These are phyloP conservation scores for Apogon talboti DNA, from an alignment of 2,797 vertebrate genomes.

Conservation along the genomic window DNA sequence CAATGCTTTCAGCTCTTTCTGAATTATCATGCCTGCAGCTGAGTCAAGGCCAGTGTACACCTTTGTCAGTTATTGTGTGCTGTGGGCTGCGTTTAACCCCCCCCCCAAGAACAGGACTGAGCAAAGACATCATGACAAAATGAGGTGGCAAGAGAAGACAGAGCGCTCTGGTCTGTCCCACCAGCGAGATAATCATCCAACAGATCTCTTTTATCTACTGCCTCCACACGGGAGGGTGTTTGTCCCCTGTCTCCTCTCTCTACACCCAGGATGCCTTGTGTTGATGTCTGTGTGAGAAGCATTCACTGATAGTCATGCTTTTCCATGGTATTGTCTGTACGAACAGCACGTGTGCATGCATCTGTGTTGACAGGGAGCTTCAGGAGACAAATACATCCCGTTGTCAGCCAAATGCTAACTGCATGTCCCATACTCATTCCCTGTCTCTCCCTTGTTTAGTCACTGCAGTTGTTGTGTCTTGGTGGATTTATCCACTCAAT, in stretches of 20 bases:
- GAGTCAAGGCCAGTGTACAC: conserved; percentile 23
- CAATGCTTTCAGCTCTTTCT: background rate
- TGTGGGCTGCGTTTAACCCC: background rate
- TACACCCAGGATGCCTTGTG: conserved; percentile 49
- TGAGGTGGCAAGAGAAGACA: conserved; percentile 27
- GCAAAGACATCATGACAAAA: conserved; percentile 32
- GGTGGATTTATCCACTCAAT: background rate
- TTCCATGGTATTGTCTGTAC: background rate
- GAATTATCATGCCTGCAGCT: conserved; percentile 2
- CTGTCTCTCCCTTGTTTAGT: conserved; percentile 19
- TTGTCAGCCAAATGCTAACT: conserved; percentile 38
- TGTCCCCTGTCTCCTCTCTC: conserved; percentile 13
- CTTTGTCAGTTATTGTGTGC: conserved; percentile 7
- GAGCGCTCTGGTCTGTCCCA: conserved; percentile 18
- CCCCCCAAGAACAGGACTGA: conserved; percentile 5
- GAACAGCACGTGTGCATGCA: background rate
- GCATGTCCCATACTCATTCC: conserved; percentile 13
- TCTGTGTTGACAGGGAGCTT: conserved; percentile 45
- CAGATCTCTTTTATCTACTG: conserved; percentile 64
- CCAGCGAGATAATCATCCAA: conserved; percentile 58
- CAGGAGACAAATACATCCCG: conserved; percentile 43
- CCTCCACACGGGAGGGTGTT: conserved; percentile 35
- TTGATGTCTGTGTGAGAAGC: conserved; percentile 24
- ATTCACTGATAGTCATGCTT: conserved; percentile 33
- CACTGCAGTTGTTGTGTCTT: conserved; percentile 5